phyloP scores from a whole-genome alignment of 2,888 invertebrate species.

The Pollenia labialis region DNA sequence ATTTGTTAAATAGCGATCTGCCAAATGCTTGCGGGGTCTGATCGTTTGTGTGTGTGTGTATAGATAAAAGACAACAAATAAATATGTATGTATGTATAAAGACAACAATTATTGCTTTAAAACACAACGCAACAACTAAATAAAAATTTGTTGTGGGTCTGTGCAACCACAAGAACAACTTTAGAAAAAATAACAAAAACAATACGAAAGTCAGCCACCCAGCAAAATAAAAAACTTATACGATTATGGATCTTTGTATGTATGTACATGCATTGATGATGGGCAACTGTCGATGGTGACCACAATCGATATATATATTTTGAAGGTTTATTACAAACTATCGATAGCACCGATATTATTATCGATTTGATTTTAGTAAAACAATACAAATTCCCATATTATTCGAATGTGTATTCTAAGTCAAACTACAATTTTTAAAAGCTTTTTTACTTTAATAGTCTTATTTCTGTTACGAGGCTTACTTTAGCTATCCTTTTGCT shows the following conservation, averaged over 20 bases:
- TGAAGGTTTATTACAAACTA: too few species aligned
- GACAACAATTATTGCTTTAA: neutral
- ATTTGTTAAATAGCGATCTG: too few species aligned
- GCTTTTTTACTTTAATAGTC: too few species aligned
- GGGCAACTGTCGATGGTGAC: too few species aligned
- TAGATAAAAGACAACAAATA: conserved; percentile 54
- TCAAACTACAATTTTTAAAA: too few species aligned
- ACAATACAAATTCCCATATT: too few species aligned
- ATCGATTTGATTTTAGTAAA: too few species aligned
- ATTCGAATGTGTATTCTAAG: too few species aligned
- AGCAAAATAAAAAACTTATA: conserved; percentile 20
- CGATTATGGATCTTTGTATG: neutral
- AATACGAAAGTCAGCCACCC: conserved; percentile 37
- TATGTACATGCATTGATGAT: neutral
- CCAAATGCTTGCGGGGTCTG: neutral
- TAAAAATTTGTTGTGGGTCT: conserved; percentile 35
- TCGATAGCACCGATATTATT: too few species aligned
- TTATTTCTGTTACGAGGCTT: too few species aligned
- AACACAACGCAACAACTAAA: conserved; percentile 45
- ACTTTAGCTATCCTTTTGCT: too few species aligned
- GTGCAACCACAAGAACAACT: conserved; percentile 51
- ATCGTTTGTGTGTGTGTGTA: conserved; percentile 75
- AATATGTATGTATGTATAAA: neutral
- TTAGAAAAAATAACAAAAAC: conserved; percentile 37
- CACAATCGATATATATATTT: too few species aligned